Evolutionary conservation across 2,888 invertebrate genomes (phyloP).

Genomic region (Xylocampa areola): DNA sequence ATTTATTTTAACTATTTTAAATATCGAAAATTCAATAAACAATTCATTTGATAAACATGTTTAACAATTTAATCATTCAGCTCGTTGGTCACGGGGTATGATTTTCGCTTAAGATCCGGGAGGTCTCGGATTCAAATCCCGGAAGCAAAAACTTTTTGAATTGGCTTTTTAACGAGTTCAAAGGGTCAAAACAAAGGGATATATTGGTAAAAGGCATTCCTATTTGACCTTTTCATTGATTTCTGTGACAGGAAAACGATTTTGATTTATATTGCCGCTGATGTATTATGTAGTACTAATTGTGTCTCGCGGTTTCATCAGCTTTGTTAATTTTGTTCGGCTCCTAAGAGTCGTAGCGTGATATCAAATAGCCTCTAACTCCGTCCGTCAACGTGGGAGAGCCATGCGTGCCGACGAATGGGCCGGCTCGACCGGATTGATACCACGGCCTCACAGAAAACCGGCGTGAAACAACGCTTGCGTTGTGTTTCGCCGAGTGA

Average conservation of each 20-base stretch:
- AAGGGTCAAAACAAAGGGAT: slow-evolving; percentile 17
- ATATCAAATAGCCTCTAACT: no score
- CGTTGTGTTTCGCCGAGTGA: no score
- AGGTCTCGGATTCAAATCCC: slow-evolving; percentile 88
- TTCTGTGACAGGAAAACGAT: neutral
- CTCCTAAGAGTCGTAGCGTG: no score
- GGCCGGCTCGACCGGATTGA: no score
- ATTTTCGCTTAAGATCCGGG: slow-evolving; percentile 88
- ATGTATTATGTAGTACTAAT: neutral
- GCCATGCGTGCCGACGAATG: no score
- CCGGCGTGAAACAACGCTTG: no score
- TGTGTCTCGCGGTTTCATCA: no score
- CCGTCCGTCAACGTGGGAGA: no score
- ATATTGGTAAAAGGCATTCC: slow-evolving; percentile 17
- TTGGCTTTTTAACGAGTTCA: slow-evolving; percentile 31
- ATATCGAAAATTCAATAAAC: slow-evolving; percentile 10
- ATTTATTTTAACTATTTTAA: no score
- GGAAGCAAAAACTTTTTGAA: slow-evolving; percentile 65
- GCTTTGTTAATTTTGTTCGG: no score
- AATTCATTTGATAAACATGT: neutral
- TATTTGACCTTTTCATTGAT: slow-evolving; percentile 24
- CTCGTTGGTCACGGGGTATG: slow-evolving; percentile 89
- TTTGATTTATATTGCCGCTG: neutral
- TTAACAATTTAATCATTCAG: slow-evolving; percentile 49
- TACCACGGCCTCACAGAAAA: no score